A percentile compares a stretch with the other conserved stretches of the same genome.
phyloP scores from a whole-genome alignment of 2,797 vertebrate genomes.

The Phrynocephalus vlangalii region DNA sequence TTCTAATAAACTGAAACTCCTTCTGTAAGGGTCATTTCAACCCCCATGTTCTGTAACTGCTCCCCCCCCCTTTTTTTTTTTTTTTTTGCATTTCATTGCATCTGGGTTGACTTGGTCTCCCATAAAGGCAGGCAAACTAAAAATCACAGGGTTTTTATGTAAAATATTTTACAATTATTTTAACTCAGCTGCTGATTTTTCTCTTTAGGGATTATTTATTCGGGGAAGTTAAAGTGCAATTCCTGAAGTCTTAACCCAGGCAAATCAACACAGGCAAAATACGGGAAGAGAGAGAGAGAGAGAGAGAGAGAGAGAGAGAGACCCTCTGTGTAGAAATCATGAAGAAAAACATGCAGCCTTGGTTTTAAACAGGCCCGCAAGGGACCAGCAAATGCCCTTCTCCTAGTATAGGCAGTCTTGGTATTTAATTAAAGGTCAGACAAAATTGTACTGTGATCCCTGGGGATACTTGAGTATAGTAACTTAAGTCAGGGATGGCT shows the following conservation, averaged over 20 bases:
- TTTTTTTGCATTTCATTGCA: not conserved
- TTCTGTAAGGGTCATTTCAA: not conserved
- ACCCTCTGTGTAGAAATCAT: not conserved
- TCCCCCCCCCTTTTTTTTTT: too few relatives aligned
- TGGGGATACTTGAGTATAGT: slow-evolving; percentile 55
- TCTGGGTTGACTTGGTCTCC: not conserved
- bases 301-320: too few relatives aligned
- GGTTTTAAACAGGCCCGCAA: slow-evolving; percentile 22
- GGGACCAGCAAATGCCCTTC: slow-evolving; percentile 45
- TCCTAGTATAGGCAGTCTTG: slow-evolving; percentile 40
- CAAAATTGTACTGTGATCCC: slow-evolving; percentile 44
- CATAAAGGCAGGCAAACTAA: not conserved
- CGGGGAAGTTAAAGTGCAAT: slow-evolving; percentile 13
- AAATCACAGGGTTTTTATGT: not conserved
- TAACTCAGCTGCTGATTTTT: slow-evolving; percentile 1
- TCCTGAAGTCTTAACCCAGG: not conserved
- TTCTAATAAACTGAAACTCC: not conserved
- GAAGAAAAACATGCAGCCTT: not conserved
- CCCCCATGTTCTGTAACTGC: not conserved
- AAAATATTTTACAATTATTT: slow-evolving; percentile 7
- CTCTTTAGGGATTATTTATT: not conserved
- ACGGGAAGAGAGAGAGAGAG: too few relatives aligned
- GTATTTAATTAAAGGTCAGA: slow-evolving; percentile 74
- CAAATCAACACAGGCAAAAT: slow-evolving; percentile 6
- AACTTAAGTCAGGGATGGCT: slow-evolving; percentile 48